Evolutionary conservation across 2,113 vertebrate species (phyloP), one percentile per base, ranked within the genome.

Genomic region (Puma concolor): DNA sequence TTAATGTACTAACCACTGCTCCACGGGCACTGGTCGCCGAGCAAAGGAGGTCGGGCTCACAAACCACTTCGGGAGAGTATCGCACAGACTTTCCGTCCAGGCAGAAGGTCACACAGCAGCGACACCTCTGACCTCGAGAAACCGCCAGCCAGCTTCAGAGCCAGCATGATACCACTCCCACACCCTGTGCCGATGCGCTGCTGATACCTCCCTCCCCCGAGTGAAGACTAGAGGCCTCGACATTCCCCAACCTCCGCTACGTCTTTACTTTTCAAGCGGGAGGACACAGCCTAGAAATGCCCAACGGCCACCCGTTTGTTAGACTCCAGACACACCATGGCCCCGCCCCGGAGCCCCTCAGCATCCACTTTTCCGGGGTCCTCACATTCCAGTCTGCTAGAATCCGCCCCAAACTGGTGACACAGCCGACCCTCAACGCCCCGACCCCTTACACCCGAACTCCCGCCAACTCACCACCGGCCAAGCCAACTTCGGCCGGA

Each of bases 171-270:
- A 79, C 74, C 82, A 44, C 67, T 48, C 74, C 2, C 5, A 33
- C 74, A 60, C 36, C 7, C 16, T 8, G 3, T 3, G 31, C 25
- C 0, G 8, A 12, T 3, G 8, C 33, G 3, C 4, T 7, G 27
- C 83, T 9, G 7, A 27, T 11, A 17, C 29, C 8, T 4, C 67
- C 29, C 29, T 8, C 21, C n/a, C 5, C 13, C 14, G 1, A 48
- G 29, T 23, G 11, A 38, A 27, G 33, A 27, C 82, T 0, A 15
- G 48, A 5, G 5, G 25, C n/a, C 36, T 23, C 6, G 13, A 60
- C 27, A 76, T 16, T 31, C 19, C 9, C 9, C 38, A 25, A 7
- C 3, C 15, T 64, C 16, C 19, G 38, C 1, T 14, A 7, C 4
- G 2, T 31, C 41, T 63, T 21, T 63, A 19, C 19, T 67, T 29